Percentiles rank a stretch among this genome's conserved stretches.
Conservation (phyloP, 2,888 invertebrate genomes). For the Stegophylla sp. region DNA sequence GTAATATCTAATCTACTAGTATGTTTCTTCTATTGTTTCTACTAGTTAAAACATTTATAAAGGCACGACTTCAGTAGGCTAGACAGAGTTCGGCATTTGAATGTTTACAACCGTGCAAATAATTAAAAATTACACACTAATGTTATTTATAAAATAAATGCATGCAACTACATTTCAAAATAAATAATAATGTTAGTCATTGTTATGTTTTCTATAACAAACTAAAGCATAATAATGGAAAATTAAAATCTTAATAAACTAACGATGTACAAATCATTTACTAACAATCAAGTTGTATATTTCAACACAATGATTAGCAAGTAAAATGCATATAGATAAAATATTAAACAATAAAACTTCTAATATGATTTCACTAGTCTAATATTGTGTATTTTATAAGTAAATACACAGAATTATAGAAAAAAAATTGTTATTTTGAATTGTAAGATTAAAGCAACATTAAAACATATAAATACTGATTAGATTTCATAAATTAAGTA, state of each 20-base stretch:
- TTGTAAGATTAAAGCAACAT: not conserved
- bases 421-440: not conserved
- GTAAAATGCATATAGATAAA: not conserved
- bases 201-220: slow-evolving; percentile 6
- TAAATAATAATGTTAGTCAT: slow-evolving; percentile 22
- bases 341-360: not conserved
- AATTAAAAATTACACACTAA: slow-evolving; percentile 41
- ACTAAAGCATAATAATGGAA: slow-evolving; percentile 6
- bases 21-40: slow-evolving; percentile 34
- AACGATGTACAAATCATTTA: slow-evolving; percentile 3
- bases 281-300: not conserved
- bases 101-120: slow-evolving; percentile 57
- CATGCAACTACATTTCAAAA: slow-evolving; percentile 44
- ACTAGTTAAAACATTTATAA: slow-evolving; percentile 47
- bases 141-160: slow-evolving; percentile 38
- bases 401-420: not conserved
- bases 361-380: not conserved
- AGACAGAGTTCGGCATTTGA: slow-evolving; percentile 59
- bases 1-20: slow-evolving; percentile 48
- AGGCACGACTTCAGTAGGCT: slow-evolving; percentile 57
- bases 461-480: not conserved
- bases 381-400: no score
- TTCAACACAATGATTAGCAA: not conserved
- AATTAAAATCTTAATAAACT: not conserved
- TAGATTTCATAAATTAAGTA: not conserved